Evolutionary conservation across 2,888 invertebrate species (phyloP).

Genomic region (Phortica okadai): DNA sequence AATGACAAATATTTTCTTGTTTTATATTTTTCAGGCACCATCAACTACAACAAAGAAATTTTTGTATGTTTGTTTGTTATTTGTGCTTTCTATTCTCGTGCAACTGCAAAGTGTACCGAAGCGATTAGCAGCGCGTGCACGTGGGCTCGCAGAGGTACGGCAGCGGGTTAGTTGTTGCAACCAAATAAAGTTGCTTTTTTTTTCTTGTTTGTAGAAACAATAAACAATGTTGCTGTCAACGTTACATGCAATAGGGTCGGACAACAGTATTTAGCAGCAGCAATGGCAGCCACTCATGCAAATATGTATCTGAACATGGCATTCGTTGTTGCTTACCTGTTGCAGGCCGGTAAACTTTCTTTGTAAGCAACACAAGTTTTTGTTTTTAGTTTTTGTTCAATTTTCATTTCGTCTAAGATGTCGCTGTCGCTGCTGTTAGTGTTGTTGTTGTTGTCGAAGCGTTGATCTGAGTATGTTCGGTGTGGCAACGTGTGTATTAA

Average conservation of each 20-base stretch:
- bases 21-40: not conserved
- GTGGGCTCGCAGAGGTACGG: not conserved
- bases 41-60: not conserved
- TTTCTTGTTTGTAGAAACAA: constrained; percentile 27
- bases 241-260: constrained; percentile 49
- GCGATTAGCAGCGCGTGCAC: constrained; percentile 1
- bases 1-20: not conserved
- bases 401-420: not conserved
- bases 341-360: constrained; percentile 18
- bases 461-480: not conserved
- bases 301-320: constrained; percentile 19
- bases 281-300: constrained; percentile 5
- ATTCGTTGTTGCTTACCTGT: not conserved
- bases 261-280: constrained; percentile 36
- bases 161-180: not conserved
- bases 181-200: not conserved
- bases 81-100: constrained; percentile 63
- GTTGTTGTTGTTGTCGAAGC: not conserved
- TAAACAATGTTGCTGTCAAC: constrained; percentile 66
- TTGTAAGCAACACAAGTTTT: constrained; percentile 3
- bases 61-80: constrained; percentile 35
- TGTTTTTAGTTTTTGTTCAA: not conserved
- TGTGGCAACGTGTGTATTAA: constrained; percentile 8
- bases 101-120: constrained; percentile 65
- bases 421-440: not conserved